Conservation (phyloP, 2,888 invertebrate genomes). For the Pyrrhia umbra region DNA sequence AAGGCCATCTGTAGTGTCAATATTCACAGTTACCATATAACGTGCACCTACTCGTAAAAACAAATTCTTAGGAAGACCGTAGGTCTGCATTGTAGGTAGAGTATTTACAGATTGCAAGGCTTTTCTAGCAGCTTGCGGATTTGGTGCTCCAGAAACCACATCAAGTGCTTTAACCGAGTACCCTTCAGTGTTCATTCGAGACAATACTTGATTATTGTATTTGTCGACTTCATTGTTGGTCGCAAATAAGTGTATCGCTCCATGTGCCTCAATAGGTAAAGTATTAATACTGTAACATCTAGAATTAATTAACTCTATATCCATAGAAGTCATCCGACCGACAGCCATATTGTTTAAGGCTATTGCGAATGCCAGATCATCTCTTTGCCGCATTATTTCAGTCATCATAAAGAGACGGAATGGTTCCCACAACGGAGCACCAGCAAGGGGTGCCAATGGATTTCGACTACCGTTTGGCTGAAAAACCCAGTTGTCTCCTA, state of each 20-base stretch:
- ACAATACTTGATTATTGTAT: conserved; percentile 29
- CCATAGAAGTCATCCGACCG: conserved; percentile 32
- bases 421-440: conserved; percentile 33
- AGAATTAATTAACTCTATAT: conserved; percentile 22
- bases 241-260: conserved; percentile 31
- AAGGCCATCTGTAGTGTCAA: background rate
- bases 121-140: conserved; percentile 22
- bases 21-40: background rate
- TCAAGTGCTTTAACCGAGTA: conserved; percentile 13
- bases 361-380: conserved; percentile 36
- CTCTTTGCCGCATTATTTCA: conserved; percentile 43
- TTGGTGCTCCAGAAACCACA: conserved; percentile 24
- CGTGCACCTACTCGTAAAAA: background rate
- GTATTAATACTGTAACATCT: conserved; percentile 12
- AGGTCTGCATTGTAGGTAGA: conserved; percentile 21
- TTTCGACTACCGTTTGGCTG: conserved; percentile 27
- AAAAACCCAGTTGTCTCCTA: conserved; percentile 42
- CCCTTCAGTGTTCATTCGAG: conserved; percentile 23
- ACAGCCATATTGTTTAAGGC: conserved; percentile 35
- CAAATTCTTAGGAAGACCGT: no score
- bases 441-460: conserved; percentile 31
- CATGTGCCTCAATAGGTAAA: conserved; percentile 24
- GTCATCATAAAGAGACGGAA: conserved; percentile 27
- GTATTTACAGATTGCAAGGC: conserved; percentile 27
- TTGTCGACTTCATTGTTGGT: conserved; percentile 30